phyloP scores from a whole-genome alignment of 35 echinoderm and acorn worm genomes.

The Eucidaris tribuloides region DNA sequence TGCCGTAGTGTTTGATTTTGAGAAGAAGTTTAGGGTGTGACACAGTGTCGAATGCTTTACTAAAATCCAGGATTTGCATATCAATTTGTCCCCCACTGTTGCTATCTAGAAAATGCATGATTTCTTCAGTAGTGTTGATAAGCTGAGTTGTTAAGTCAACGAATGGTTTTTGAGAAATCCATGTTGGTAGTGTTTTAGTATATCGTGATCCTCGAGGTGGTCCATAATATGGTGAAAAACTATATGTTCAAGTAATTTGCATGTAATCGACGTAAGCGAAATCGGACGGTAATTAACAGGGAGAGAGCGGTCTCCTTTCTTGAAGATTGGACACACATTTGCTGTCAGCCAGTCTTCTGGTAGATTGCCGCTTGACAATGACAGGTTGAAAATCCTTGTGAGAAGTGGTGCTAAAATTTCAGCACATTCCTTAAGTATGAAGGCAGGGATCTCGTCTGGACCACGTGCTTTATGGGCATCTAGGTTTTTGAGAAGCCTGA shows the following conservation, averaged over 20 bases:
- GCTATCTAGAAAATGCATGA: conserved; percentile 1
- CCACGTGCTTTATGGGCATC: background rate
- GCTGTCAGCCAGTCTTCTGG: conserved; percentile 29
- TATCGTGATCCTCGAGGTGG: conserved; percentile 13
- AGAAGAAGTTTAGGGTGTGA: conserved; percentile 19
- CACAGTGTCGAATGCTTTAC: background rate
- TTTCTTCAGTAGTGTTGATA: conserved; percentile 4
- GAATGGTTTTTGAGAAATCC: conserved; percentile 30
- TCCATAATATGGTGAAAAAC: conserved; percentile 4
- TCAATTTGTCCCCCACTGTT: background rate
- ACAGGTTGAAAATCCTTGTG: conserved; percentile 38
- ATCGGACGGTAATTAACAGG: conserved; percentile 46
- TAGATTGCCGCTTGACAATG: conserved; percentile 31
- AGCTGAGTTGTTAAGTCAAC: conserved; percentile 36
- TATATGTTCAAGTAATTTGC: conserved; percentile 57
- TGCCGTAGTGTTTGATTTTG: conserved; percentile 33
- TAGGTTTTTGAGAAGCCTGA: background rate
- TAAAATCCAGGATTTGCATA: background rate
- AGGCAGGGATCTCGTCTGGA: background rate
- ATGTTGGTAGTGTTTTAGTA: conserved; percentile 29
- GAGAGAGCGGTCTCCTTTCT: conserved; percentile 23
- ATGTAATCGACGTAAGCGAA: conserved; percentile 31
- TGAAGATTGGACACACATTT: conserved; percentile 35
- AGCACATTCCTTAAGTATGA: conserved; percentile 18
- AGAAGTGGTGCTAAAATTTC: conserved; percentile 7